These are phyloP conservation scores for Sarcophilus harrisii DNA, from an alignment of 2,797 vertebrate species.

Conservation along the genomic window DNA sequence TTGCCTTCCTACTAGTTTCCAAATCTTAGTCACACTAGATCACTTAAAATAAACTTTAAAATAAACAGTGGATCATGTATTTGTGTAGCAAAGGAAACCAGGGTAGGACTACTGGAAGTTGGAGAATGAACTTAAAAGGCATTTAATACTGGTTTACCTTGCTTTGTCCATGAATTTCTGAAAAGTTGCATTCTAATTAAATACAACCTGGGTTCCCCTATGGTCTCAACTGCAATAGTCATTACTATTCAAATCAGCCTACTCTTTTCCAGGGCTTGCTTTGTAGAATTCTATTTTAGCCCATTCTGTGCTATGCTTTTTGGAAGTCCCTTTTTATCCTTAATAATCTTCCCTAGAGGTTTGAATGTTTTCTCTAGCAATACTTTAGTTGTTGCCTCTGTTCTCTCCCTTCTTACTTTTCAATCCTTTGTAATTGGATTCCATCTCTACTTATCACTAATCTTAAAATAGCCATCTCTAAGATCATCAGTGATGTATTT, in stretches of 20 bases:
- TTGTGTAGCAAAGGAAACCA: background rate
- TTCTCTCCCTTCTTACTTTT: background rate
- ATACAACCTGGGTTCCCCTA: background rate
- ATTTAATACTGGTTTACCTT: background rate
- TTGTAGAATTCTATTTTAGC: background rate
- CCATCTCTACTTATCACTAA: background rate
- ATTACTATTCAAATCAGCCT: background rate
- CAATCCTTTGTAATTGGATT: background rate
- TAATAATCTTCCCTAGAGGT: background rate
- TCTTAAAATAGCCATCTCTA: background rate
- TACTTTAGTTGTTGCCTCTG: background rate
- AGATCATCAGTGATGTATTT: background rate
- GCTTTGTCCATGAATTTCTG: background rate
- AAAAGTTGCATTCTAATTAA: background rate
- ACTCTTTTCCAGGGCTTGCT: background rate
- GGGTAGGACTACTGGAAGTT: background rate
- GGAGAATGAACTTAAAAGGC: background rate
- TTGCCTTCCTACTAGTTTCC: conserved; percentile 9
- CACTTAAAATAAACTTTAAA: conserved; percentile 3
- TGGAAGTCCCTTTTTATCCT: background rate
- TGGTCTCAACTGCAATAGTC: background rate
- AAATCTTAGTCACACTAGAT: background rate
- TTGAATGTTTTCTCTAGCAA: background rate
- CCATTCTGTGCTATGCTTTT: background rate
- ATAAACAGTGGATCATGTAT: conserved; percentile 1